These are phyloP conservation scores for Mareca penelope DNA, from an alignment of 2,797 vertebrate species.

Conservation along the genomic window DNA sequence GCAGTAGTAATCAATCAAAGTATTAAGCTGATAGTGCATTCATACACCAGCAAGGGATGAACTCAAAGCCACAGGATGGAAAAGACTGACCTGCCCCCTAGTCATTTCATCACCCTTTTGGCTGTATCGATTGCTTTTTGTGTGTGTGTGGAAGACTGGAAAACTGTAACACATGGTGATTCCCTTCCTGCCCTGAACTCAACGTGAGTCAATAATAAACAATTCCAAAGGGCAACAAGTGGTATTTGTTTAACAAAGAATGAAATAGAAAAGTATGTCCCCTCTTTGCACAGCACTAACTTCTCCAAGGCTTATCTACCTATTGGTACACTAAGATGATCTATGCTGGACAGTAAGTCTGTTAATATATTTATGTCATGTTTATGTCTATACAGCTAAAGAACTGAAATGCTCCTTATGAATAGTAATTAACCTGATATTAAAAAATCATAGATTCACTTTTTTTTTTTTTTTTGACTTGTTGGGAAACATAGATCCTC, in stretches of 20 bases:
- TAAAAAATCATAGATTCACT: neutral
- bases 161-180: neutral
- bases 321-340: neutral
- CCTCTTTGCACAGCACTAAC: neutral
- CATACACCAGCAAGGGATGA: neutral
- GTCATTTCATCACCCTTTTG: neutral
- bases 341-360: neutral
- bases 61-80: neutral
- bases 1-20: neutral
- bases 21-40: neutral
- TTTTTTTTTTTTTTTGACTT: neutral
- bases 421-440: neutral
- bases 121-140: neutral
- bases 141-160: neutral
- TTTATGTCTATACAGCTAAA: neutral
- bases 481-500: neutral
- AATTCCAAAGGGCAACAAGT: neutral
- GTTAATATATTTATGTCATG: neutral
- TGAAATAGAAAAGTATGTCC: neutral
- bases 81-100: neutral
- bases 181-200: neutral
- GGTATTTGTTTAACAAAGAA: neutral
- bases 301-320: neutral
- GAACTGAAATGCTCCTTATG: neutral
- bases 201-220: neutral